Base-by-base conservation (phyloP, 2,888 invertebrate genomes). In the Phaedon cochleariae region DNA sequence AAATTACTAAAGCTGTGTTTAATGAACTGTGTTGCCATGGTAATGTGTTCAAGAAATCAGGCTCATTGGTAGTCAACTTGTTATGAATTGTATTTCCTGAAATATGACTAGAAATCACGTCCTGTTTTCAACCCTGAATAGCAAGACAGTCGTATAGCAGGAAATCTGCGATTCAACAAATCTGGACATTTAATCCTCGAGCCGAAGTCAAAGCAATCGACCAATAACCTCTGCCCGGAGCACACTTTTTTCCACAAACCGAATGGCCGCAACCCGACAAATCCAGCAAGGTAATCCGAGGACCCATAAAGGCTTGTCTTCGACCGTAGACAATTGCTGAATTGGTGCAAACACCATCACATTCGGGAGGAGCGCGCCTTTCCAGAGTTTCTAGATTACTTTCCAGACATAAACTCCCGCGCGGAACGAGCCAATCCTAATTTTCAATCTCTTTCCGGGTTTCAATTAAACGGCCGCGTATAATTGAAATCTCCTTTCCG, bases 401-500 rank as follows among this genome's bases (percentile, higher is more conserved):
- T 70, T 64, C 41, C 67, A 67, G 66, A 69, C 71, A 65, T 68
- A 71, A 67, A 71, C 60, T 71, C 61, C 37, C 20, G 52, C 58
- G 45, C 52, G 45, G 58, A 62, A 64, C 64, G 64, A 68, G 54
- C 68, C 65, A 54, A 66, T 71, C 64, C 69, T 69, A 69, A 68
- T 69, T 71, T 68, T 68, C 68, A 69, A 71, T 71, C 69, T 71
- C 69, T 68, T 41, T 68, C 64, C 62, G 66, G 72, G 72, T 71
- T 73, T 74, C 74, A 75, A 74, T 75, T 75, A 75, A 75, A 74
- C 69, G 74, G 73, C 73, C 66, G 67, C 69, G 68, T 71, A 72
- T 75, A 75, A 75, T 74, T 75, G 75, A 75, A 74, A 73, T 72
- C 73, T 71, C 41, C 41, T n/a, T 41, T 62, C 49, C 59, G 59